Percentiles rank a stretch among this genome's conserved stretches.
phyloP scores from a whole-genome alignment of 2,797 vertebrate species.

The Anniella stebbinsi region DNA sequence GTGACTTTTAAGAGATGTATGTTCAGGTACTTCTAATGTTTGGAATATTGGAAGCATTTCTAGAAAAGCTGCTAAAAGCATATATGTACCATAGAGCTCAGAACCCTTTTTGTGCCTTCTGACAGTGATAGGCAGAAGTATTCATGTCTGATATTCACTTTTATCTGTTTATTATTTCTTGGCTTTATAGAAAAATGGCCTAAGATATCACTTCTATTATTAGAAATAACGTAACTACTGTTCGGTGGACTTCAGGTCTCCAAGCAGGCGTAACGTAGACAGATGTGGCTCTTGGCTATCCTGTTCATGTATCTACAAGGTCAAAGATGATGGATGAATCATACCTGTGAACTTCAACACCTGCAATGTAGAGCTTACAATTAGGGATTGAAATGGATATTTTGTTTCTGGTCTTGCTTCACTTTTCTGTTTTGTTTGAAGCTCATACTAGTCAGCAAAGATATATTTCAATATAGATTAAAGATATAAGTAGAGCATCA shows the following conservation, averaged over 20 bases:
- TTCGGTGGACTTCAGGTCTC: background rate
- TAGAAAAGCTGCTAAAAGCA: background rate
- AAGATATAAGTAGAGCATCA: background rate
- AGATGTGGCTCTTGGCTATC: background rate
- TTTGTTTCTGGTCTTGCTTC: background rate
- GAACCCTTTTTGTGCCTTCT: background rate
- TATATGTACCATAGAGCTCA: background rate
- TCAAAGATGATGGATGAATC: constrained; percentile 28
- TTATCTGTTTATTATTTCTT: constrained; percentile 4
- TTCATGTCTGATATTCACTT: rapidly evolving
- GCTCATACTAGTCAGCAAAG: background rate
- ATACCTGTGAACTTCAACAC: background rate
- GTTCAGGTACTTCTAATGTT: background rate
- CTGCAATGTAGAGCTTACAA: background rate
- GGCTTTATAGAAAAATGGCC: background rate
- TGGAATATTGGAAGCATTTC: background rate
- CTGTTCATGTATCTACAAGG: background rate
- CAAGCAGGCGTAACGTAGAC: background rate
- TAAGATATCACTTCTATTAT: background rate
- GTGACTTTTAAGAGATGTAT: background rate
- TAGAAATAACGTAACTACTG: rapidly evolving
- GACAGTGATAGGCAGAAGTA: too few relatives aligned
- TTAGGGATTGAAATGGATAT: background rate
- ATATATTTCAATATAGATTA: background rate
- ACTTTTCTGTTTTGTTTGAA: background rate